Evolutionary conservation across 1,140 invertebrate genomes (phyloP).

Genomic region (Saccostrea cuccullata): DNA sequence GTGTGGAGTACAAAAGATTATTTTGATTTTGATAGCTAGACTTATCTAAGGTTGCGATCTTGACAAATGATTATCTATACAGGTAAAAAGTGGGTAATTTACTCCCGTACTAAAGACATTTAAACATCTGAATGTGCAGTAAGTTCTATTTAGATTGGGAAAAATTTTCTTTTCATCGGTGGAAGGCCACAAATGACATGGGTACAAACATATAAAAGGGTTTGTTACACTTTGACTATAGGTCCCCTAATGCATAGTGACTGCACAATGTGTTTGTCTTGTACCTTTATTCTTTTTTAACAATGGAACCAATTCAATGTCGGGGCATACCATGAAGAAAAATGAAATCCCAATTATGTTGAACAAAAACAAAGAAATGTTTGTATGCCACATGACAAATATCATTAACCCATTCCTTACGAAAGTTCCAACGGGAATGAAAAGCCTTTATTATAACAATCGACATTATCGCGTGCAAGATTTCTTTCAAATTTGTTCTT

Average conservation of each 20-base stretch:
- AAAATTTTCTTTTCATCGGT: neutral
- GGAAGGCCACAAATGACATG: conserved; percentile 26
- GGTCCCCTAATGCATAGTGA: neutral
- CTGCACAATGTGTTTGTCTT: neutral
- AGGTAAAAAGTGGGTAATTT: conserved; percentile 33
- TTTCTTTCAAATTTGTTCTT: neutral
- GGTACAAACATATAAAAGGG: conserved; percentile 26
- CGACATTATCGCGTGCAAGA: neutral
- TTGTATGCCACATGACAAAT: conserved; percentile 27
- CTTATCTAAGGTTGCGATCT: conserved; percentile 24
- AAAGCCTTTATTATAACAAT: conserved; percentile 15
- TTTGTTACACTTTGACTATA: conserved; percentile 24
- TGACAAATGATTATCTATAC: conserved; percentile 32
- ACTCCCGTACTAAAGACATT: neutral
- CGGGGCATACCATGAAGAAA: neutral
- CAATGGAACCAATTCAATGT: conserved; percentile 14
- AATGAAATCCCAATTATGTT: conserved; percentile 11
- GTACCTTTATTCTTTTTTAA: neutral
- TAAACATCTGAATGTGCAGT: conserved; percentile 14
- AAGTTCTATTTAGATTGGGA: conserved; percentile 7
- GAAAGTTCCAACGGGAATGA: neutral
- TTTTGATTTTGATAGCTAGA: conserved; percentile 8
- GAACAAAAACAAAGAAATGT: neutral
- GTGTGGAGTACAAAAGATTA: neutral
- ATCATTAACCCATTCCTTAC: neutral